Conservation (phyloP, 2,113 vertebrate species). For the Grantiella picta region DNA sequence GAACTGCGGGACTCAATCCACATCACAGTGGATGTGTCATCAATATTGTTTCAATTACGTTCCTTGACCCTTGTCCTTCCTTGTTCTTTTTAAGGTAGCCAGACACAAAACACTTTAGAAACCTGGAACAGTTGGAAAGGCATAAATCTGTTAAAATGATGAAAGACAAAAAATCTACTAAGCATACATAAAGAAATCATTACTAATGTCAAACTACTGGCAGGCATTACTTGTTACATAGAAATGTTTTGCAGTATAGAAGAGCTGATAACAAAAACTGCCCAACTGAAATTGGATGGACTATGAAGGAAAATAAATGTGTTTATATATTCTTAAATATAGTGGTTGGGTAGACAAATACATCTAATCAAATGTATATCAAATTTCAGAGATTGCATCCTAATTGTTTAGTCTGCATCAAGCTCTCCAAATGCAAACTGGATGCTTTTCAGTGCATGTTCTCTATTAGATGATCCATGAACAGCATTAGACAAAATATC, state of each 20-base stretch:
- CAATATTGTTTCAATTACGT: not conserved
- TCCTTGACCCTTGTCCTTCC: not conserved
- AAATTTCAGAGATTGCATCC: not conserved
- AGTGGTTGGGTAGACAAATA: not conserved
- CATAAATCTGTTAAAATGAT: not conserved
- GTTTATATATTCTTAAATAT: not conserved
- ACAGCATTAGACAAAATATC: conserved; percentile 63
- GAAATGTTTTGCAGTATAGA: not conserved
- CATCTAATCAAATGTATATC: not conserved
- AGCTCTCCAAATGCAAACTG: conserved; percentile 46
- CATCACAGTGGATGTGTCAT: not conserved
- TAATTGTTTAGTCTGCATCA: not conserved
- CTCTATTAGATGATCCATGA: conserved; percentile 36
- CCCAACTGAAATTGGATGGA: not conserved
- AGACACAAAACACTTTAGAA: not conserved
- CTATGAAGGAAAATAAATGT: not conserved
- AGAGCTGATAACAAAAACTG: not conserved
- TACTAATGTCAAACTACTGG: not conserved
- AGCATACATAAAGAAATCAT: not conserved
- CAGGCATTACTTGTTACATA: not conserved
- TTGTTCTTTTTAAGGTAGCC: not conserved
- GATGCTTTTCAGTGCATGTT: conserved; percentile 30
- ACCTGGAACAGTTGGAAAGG: not conserved
- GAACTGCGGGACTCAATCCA: not conserved
- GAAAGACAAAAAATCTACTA: not conserved